Conservation (phyloP, 2,888 invertebrate genomes). For the Carpatolechia fugitivella region DNA sequence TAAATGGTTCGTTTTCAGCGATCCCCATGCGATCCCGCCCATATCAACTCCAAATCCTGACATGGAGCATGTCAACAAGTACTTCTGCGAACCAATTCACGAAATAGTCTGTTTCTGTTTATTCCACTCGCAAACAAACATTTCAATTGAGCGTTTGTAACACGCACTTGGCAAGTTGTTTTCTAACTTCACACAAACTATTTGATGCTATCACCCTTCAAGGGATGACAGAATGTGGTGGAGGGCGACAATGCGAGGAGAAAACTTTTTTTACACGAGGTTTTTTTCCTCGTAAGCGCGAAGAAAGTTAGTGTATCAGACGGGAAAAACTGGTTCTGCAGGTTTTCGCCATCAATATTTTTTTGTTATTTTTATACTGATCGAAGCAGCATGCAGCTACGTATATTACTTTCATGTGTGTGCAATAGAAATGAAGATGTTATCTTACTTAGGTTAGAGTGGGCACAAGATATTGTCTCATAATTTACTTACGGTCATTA, state of each 20-base stretch:
- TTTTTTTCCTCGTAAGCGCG: not conserved
- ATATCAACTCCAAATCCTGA: not conserved
- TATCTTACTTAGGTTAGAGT: too few relatives aligned
- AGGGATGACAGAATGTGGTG: not conserved
- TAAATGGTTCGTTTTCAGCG: too few relatives aligned
- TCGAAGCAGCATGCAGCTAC: too few relatives aligned
- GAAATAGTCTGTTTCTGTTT: not conserved
- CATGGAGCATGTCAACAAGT: not conserved
- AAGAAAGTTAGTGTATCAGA: too few relatives aligned
- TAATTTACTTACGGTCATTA: too few relatives aligned
- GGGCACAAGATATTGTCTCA: too few relatives aligned
- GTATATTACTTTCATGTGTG: too few relatives aligned
- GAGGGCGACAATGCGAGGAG: constrained; percentile 6
- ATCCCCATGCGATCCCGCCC: not conserved
- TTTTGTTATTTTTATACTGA: too few relatives aligned
- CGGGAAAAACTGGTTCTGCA: too few relatives aligned
- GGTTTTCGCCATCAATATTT: too few relatives aligned
- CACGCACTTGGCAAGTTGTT: constrained; percentile 19
- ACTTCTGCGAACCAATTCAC: not conserved
- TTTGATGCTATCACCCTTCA: constrained; percentile 8
- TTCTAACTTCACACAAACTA: constrained; percentile 10
- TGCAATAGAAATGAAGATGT: too few relatives aligned
- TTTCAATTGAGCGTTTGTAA: constrained; percentile 10
- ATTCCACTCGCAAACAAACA: not conserved
- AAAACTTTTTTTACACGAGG: constrained; percentile 2